Base-by-base conservation (phyloP, 1,140 invertebrate species). In the Drosophila auraria region DNA sequence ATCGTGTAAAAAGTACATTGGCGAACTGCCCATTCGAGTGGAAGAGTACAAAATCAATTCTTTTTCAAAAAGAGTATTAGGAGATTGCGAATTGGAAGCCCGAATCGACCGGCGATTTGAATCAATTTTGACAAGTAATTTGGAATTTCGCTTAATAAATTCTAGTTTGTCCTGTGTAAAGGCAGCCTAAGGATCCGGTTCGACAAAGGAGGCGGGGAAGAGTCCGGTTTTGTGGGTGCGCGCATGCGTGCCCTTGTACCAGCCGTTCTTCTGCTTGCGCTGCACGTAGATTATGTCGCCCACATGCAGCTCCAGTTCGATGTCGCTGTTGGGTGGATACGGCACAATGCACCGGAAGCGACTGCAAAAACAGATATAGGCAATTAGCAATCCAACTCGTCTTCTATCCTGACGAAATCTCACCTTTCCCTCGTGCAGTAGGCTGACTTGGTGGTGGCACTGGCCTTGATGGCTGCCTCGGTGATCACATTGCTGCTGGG, bases 311-410 rank as follows among this genome's bases (percentile, higher is more conserved):
- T 98, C 97, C 70, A 99, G 83, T 93, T 98, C 97, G 87, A 98
- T 97, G 77, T 98, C 97, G 73, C 97, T 97, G 91, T 98, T 98
- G 1, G 98, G 97, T n/a, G 98, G 98, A 94, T 99, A 99, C 8
- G 98, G 97, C 25, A 97, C 97, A 74, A 98, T 97, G 93, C 98
- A 99, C 36, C 97, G 96, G 90, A 97, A 98, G 93, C 96, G 87
- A 60, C 92, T 93, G 58, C 3, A 65, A 80, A 17, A 36, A 14
- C 15, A 14, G 36, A 64, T n/a, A 95, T 87, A 83, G 93, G 53
- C 53, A 53, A 27, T 64, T 65, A 78, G 73, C 45, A 45, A 17
- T 17, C 15, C 12, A 23, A 44, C 7, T 33, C 5, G 0, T 12
- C 11, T n/a, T 15, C 1, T 4, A 6, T 11, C 4, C 11, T n/a